These are phyloP conservation scores for Crambe crambe DNA, from an alignment of 37 sponge, comb jelly and placozoan species.

Conservation along the genomic window DNA sequence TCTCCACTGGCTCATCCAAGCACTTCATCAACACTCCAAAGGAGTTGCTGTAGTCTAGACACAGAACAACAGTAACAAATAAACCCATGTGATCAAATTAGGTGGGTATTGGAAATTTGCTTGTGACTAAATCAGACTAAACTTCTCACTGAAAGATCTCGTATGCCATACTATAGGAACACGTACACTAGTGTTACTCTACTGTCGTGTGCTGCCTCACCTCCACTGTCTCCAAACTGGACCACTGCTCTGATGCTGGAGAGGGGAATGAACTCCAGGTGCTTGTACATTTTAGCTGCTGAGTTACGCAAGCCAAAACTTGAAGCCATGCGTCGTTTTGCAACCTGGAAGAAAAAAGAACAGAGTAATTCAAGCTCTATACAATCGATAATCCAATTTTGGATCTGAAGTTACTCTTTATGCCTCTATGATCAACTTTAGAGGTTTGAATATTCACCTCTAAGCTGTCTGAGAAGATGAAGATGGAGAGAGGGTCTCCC, in stretches of 20 bases:
- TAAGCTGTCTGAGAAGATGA: conserved; percentile 84
- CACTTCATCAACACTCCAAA: conserved; percentile 80
- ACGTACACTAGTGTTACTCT: too few species aligned
- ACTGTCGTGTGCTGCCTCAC: too few species aligned
- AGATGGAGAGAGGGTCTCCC: conserved; percentile 53
- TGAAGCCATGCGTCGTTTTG: conserved; percentile 25
- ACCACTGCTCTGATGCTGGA: conserved; percentile 53
- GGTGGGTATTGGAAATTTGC: background rate
- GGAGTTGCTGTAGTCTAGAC: conserved; percentile 20
- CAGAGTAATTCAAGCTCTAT: background rate
- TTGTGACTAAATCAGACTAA: too few species aligned
- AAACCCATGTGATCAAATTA: background rate
- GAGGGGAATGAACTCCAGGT: conserved; percentile 67
- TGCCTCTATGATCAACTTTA: too few species aligned
- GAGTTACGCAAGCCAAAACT: conserved; percentile 11
- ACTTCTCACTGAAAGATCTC: too few species aligned
- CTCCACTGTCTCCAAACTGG: conserved; percentile 60
- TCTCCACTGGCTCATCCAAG: conserved; percentile 74
- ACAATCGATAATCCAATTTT: too few species aligned
- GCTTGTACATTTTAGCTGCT: conserved; percentile 44
- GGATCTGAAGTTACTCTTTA: too few species aligned
- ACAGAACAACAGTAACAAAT: background rate
- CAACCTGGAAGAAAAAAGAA: conserved; percentile 46
- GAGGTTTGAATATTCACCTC: conserved; percentile 55
- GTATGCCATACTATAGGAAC: too few species aligned